These are phyloP conservation scores for Chelon labrosus DNA, from an alignment of 2,797 vertebrate species.

Conservation along the genomic window DNA sequence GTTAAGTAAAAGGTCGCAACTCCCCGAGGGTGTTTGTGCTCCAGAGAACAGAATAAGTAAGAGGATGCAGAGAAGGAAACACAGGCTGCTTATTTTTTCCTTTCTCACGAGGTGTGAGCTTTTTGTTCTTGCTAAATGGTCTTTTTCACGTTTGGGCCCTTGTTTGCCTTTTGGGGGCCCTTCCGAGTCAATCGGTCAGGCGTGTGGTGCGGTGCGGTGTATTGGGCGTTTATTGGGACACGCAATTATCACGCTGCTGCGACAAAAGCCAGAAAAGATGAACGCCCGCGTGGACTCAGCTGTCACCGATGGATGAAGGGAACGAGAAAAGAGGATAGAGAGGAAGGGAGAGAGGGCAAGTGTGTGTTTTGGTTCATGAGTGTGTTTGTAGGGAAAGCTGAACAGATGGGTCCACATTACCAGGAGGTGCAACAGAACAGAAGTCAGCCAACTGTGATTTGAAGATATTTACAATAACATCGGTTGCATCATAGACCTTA, in stretches of 20 bases:
- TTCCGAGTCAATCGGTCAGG: slow-evolving; percentile 47
- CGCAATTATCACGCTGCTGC: slow-evolving; percentile 52
- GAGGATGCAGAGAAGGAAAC: slow-evolving; percentile 71
- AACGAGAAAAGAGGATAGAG: slow-evolving; percentile 7
- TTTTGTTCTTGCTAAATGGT: background rate
- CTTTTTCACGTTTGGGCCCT: slow-evolving; percentile 20
- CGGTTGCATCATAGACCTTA: slow-evolving; percentile 47
- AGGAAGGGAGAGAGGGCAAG: slow-evolving; percentile 4
- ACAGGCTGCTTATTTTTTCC: slow-evolving; percentile 61
- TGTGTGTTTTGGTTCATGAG: slow-evolving; percentile 29
- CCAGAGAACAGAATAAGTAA: slow-evolving; percentile 34
- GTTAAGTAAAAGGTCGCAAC: slow-evolving; percentile 50
- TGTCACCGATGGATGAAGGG: slow-evolving; percentile 49
- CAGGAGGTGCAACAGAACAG: slow-evolving; percentile 53
- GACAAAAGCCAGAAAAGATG: slow-evolving; percentile 27
- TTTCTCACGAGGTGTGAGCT: background rate
- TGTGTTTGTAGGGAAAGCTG: slow-evolving; percentile 44
- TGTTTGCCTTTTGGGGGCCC: slow-evolving; percentile 9
- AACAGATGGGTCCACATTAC: slow-evolving; percentile 78
- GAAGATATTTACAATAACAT: slow-evolving; percentile 49
- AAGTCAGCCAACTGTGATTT: slow-evolving; percentile 38
- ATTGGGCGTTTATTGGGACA: slow-evolving; percentile 47
- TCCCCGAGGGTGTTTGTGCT: slow-evolving; percentile 58
- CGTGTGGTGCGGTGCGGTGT: slow-evolving; percentile 18
- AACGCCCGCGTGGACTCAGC: slow-evolving; percentile 67